Evolutionary conservation across 2,888 invertebrate species (phyloP).

Genomic region (Anoplius nigerrimus): DNA sequence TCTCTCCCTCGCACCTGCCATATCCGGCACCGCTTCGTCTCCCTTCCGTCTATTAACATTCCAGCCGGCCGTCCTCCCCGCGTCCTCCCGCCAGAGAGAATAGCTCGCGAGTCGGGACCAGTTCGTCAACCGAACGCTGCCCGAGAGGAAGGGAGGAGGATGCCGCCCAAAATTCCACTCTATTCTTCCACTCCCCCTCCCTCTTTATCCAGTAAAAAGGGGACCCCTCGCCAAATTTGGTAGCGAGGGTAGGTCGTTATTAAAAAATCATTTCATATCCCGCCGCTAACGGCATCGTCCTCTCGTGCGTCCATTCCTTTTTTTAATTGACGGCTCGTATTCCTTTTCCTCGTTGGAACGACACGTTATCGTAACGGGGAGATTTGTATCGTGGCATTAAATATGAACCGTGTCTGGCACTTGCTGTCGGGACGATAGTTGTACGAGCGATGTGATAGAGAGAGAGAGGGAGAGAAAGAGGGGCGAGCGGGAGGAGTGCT

Average conservation of each 20-base stretch:
- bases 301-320: too few relatives aligned
- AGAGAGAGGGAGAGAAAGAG: not conserved
- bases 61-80: constrained; percentile 6
- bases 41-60: constrained; percentile 20
- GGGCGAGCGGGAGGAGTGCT: not conserved
- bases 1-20: constrained; percentile 41
- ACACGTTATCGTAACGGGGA: not conserved
- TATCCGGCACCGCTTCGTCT: constrained; percentile 39
- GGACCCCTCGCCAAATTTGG: too few relatives aligned
- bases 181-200: too few relatives aligned
- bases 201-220: too few relatives aligned
- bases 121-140: not conserved
- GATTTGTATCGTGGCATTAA: constrained; percentile 55
- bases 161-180: too few relatives aligned
- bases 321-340: too few relatives aligned
- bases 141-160: not conserved
- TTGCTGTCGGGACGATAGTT: constrained; percentile 7
- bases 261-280: too few relatives aligned
- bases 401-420: constrained; percentile 48
- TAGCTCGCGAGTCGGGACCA: not conserved
- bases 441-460: constrained; percentile 16
- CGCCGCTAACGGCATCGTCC: too few relatives aligned
- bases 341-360: too few relatives aligned
- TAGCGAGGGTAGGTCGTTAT: too few relatives aligned
- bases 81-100: constrained; percentile 2